A percentile compares a stretch with the other conserved stretches of the same genome.
These are phyloP conservation scores for Champsocephalus gunnari DNA, from an alignment of 2,797 vertebrate species.

Conservation along the genomic window DNA sequence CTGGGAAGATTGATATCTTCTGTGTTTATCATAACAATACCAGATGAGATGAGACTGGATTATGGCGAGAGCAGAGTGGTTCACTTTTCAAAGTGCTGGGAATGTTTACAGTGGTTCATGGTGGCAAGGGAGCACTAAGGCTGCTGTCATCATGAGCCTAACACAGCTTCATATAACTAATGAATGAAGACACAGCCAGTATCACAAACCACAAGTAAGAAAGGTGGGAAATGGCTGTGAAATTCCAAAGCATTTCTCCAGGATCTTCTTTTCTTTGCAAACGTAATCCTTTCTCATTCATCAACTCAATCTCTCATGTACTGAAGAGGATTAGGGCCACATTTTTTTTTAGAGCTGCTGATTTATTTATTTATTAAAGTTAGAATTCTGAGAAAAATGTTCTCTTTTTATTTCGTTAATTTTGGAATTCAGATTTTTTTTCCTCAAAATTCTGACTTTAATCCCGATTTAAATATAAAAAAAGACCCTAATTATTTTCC, in stretches of 20 bases:
- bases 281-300: slow-evolving; percentile 16
- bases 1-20: slow-evolving; percentile 66
- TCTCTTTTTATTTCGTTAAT: too few relatives aligned
- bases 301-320: slow-evolving; percentile 3
- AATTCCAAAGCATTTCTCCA: slow-evolving; percentile 35
- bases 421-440: too few relatives aligned
- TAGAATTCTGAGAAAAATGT: too few relatives aligned
- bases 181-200: slow-evolving; percentile 55
- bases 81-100: slow-evolving; percentile 57
- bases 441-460: too few relatives aligned
- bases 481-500: too few relatives aligned
- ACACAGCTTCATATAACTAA: slow-evolving; percentile 55
- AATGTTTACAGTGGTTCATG: slow-evolving; percentile 72
- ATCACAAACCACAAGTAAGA: slow-evolving; percentile 39
- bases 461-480: too few relatives aligned
- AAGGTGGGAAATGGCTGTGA: slow-evolving; percentile 27
- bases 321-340: too few relatives aligned
- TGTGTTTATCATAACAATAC: slow-evolving; percentile 73
- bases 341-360: too few relatives aligned
- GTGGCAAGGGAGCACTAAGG: slow-evolving; percentile 55
- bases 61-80: slow-evolving; percentile 62
- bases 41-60: slow-evolving; percentile 69
- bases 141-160: slow-evolving; percentile 63
- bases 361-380: too few relatives aligned
- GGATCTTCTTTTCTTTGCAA: slow-evolving; percentile 5